phyloP scores from a whole-genome alignment of 2,888 invertebrate genomes.

The Marronus borbonicus region DNA sequence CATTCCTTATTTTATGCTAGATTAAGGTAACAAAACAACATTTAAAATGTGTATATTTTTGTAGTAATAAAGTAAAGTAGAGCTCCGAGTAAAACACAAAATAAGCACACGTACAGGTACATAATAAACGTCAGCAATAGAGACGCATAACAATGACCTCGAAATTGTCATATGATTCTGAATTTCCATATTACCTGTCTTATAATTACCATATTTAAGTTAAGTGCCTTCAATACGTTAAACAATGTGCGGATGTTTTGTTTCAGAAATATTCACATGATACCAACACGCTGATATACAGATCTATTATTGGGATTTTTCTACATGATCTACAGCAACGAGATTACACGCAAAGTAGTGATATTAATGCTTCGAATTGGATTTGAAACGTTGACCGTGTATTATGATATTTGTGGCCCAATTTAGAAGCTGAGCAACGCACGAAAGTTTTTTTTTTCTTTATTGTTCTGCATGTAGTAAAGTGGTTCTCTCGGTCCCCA shows the following conservation, averaged over 20 bases:
- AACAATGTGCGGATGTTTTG: too few relatives aligned
- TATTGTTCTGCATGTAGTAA: not conserved
- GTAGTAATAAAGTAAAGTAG: too few relatives aligned
- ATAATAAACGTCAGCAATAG: not conserved
- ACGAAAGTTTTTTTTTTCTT: not conserved
- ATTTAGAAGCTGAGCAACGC: not conserved
- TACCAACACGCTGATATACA: too few relatives aligned
- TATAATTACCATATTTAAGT: conserved; percentile 9
- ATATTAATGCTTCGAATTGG: too few relatives aligned
- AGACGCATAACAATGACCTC: conserved; percentile 16
- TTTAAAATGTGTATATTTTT: too few relatives aligned
- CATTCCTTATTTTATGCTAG: too few relatives aligned
- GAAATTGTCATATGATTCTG: conserved; percentile 24
- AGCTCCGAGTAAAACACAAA: not conserved
- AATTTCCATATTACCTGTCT: conserved; percentile 23
- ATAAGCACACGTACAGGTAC: not conserved
- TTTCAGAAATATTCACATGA: too few relatives aligned
- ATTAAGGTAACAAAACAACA: too few relatives aligned
- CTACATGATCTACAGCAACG: too few relatives aligned
- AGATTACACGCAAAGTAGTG: too few relatives aligned
- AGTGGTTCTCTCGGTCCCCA: not conserved
- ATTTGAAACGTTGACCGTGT: not conserved
- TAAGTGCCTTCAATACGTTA: not conserved
- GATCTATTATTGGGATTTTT: too few relatives aligned
- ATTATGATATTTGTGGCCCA: too few relatives aligned